A percentile compares a stretch with the other conserved stretches of the same genome.
Evolutionary conservation across 2,888 invertebrate genomes (phyloP).

Genomic region (Troides oblongomaculatus): DNA sequence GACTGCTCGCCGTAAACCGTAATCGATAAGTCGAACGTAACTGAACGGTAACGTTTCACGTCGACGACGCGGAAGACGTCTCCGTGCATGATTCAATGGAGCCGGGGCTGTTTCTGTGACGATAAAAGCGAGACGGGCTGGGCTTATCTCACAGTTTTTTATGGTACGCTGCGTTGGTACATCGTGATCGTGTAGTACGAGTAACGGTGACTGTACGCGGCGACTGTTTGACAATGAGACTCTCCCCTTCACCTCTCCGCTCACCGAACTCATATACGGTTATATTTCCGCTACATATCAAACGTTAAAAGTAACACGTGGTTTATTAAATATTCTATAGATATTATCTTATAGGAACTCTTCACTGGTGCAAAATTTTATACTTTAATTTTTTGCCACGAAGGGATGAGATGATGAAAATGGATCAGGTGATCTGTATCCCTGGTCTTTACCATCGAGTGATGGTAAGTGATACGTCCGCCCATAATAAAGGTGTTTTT

Average conservation of each 20-base stretch:
- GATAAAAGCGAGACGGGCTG: slow-evolving; percentile 60
- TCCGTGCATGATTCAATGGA: slow-evolving; percentile 35
- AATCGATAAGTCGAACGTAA: slow-evolving; percentile 23
- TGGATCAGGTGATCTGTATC: no score
- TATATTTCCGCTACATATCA: neutral
- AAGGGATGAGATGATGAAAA: no score
- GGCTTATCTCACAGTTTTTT: slow-evolving; percentile 68
- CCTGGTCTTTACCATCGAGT: no score
- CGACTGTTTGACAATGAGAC: slow-evolving; percentile 31
- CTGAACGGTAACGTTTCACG: slow-evolving; percentile 17
- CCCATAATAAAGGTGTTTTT: no score
- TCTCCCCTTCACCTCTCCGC: neutral
- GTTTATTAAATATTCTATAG: neutral
- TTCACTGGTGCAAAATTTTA: no score
- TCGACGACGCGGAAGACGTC: slow-evolving; percentile 11
- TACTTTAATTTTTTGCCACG: no score
- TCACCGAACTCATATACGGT: neutral
- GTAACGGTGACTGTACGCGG: slow-evolving; percentile 31
- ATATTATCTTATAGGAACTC: no score
- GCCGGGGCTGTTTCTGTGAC: slow-evolving; percentile 39
- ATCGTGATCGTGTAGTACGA: slow-evolving; percentile 43
- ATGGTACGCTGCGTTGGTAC: slow-evolving; percentile 57
- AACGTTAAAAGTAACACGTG: neutral
- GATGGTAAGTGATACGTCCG: no score
- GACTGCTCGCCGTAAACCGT: slow-evolving; percentile 11